Percentiles rank a stretch among this genome's conserved stretches.
phyloP scores from a whole-genome alignment of 2,888 invertebrate species.

The Ischnura elegans region DNA sequence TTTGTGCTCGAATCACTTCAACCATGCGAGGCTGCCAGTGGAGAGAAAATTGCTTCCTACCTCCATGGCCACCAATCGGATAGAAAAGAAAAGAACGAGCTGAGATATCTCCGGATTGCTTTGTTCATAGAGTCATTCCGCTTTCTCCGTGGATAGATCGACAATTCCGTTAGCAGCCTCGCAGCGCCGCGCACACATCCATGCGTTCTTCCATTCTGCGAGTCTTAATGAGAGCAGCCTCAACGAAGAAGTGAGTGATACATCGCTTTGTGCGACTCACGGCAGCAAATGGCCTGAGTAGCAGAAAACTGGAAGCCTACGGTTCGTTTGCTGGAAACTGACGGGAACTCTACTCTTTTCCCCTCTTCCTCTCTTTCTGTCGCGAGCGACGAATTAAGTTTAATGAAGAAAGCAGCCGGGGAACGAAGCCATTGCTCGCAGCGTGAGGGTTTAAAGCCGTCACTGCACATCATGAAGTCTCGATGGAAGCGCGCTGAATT shows the following conservation, averaged over 20 bases:
- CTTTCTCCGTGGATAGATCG: background rate
- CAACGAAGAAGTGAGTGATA: background rate
- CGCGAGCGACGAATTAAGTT: background rate
- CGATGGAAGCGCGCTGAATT: too few species aligned
- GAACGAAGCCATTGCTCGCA: background rate
- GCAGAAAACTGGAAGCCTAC: background rate
- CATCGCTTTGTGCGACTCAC: background rate
- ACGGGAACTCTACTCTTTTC: background rate
- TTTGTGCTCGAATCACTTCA: background rate
- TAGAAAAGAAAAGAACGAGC: background rate
- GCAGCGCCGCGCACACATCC: background rate
- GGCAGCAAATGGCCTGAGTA: background rate
- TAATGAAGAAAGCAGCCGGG: background rate
- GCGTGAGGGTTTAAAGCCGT: background rate
- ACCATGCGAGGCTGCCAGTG: background rate
- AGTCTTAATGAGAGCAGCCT: background rate
- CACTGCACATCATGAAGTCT: too few species aligned
- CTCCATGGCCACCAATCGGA: background rate
- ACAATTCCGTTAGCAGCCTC: background rate
- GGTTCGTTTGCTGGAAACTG: conserved; percentile 1
- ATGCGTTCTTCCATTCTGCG: background rate
- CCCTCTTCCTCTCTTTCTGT: background rate
- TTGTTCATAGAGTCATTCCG: background rate
- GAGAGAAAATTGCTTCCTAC: background rate
- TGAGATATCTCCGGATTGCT: background rate